These are phyloP conservation scores for Mus minutoides DNA, from an alignment of 2,797 vertebrate species.

Conservation along the genomic window DNA sequence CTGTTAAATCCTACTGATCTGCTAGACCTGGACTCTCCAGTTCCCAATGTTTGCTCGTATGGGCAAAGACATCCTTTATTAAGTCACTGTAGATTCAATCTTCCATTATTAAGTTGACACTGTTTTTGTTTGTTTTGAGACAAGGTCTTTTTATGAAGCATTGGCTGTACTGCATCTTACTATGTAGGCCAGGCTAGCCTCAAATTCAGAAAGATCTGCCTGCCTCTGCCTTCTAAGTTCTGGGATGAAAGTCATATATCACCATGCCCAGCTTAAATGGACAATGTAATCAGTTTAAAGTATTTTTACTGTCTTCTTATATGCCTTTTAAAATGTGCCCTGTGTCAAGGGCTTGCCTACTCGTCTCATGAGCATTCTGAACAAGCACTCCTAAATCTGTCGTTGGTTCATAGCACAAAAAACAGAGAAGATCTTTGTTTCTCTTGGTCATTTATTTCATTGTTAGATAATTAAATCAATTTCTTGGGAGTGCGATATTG, in stretches of 20 bases:
- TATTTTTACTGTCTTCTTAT: neutral
- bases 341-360: neutral
- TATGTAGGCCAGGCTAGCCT: neutral
- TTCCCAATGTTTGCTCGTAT: neutral
- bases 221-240: neutral
- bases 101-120: neutral
- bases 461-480: neutral
- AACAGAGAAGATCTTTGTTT: neutral
- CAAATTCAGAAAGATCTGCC: neutral
- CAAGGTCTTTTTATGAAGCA: neutral
- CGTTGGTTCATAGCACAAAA: neutral
- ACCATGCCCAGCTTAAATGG: neutral
- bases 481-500: slow-evolving; percentile 5
- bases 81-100: neutral
- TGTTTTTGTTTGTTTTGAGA: neutral
- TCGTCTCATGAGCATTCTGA: neutral
- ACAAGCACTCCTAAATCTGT: neutral
- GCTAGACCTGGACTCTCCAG: neutral
- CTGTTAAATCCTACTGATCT: neutral
- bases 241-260: neutral
- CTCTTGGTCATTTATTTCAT: slow-evolving; percentile 14
- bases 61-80: neutral
- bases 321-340: neutral
- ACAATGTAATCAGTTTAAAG: neutral
- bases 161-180: neutral